Evolutionary conservation across 2,888 invertebrate genomes (phyloP).

Genomic region (Drosophila percnosoma): DNA sequence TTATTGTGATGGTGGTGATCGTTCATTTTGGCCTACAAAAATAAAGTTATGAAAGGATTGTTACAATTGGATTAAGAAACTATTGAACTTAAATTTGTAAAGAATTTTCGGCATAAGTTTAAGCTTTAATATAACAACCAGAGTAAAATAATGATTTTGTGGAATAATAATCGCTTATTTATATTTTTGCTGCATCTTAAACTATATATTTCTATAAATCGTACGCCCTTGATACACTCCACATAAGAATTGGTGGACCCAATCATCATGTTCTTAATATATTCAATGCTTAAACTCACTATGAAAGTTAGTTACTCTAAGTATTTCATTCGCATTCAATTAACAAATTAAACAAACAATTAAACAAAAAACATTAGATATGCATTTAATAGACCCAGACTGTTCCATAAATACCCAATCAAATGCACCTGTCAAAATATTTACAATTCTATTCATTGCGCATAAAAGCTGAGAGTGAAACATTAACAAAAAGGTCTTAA

Average conservation of each 20-base stretch:
- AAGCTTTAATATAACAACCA: not conserved
- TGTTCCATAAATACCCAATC: constrained; percentile 2
- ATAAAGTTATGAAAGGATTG: not conserved
- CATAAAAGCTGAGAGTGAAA: constrained; percentile 7
- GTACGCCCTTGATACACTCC: not conserved
- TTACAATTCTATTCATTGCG: constrained; percentile 34
- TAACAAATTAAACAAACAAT: constrained; percentile 24
- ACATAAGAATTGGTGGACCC: not conserved
- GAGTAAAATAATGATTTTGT: too few relatives aligned
- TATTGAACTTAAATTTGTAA: not conserved
- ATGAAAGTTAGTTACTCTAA: not conserved
- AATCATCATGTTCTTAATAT: not conserved
- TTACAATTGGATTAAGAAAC: not conserved
- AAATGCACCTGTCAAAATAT: constrained; percentile 44
- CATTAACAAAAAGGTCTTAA: constrained; percentile 32
- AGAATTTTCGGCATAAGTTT: too few relatives aligned
- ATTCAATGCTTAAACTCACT: too few relatives aligned
- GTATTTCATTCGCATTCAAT: constrained; percentile 23
- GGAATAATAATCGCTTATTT: not conserved
- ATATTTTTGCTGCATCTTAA: not conserved
- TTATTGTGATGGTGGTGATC: constrained; percentile 85
- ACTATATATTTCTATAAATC: not conserved
- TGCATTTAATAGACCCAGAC: constrained; percentile 19
- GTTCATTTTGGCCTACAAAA: constrained; percentile 85
- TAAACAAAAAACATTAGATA: constrained; percentile 34